These are phyloP conservation scores for Cromileptes altivelis DNA, from an alignment of 2,113 vertebrate species.

Conservation along the genomic window DNA sequence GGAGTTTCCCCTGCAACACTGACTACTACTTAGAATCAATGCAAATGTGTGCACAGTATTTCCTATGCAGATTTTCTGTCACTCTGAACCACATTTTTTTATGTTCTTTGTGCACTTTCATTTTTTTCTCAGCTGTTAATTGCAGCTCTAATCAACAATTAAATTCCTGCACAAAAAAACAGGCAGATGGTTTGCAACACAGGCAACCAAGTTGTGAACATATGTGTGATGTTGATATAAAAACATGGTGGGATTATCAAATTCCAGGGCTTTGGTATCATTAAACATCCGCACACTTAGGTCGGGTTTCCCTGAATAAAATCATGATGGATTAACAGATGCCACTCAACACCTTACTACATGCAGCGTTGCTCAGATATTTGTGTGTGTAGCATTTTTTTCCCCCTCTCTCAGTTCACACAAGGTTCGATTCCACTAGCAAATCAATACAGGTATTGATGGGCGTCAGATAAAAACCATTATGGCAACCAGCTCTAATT, in stretches of 20 bases:
- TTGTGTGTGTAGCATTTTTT: slow-evolving; percentile 48
- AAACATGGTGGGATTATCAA: neutral
- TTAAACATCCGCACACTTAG: neutral
- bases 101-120: neutral
- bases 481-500: slow-evolving; percentile 80
- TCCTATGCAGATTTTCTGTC: neutral
- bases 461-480: slow-evolving; percentile 80
- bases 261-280: neutral
- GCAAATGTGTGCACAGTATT: neutral
- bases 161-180: neutral
- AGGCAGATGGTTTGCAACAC: neutral
- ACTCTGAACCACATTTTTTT: neutral
- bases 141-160: neutral
- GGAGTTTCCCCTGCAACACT: slow-evolving; percentile 10
- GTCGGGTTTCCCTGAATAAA: slow-evolving; percentile 7
- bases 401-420: slow-evolving; percentile 18
- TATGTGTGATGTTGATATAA: neutral
- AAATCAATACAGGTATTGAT: slow-evolving; percentile 81
- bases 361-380: slow-evolving; percentile 49
- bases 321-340: slow-evolving; percentile 40
- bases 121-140: neutral
- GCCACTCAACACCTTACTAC: slow-evolving; percentile 19
- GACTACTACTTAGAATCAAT: slow-evolving; percentile 1
- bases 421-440: slow-evolving; percentile 63
- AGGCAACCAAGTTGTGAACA: neutral